phyloP scores from a whole-genome alignment of 2,113 vertebrate genomes.

The Leuciscus idus region DNA sequence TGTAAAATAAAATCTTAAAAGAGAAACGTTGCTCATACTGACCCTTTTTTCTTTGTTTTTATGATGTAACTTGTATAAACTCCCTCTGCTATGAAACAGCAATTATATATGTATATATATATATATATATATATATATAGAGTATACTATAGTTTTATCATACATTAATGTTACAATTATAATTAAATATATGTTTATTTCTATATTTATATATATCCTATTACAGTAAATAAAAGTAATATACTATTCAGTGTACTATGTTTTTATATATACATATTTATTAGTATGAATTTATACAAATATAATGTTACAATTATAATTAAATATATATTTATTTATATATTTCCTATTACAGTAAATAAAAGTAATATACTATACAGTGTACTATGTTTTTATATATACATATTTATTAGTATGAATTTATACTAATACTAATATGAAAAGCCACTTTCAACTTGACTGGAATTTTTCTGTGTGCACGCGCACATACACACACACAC shows the following conservation, averaged over 20 bases:
- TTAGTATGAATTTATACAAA: background rate
- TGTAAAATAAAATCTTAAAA: constrained; percentile 99
- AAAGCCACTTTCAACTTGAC: background rate
- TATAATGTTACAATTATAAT: background rate
- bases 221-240: background rate
- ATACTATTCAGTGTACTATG: background rate
- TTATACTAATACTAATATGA: background rate
- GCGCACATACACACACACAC: background rate
- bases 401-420: background rate
- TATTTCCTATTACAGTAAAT: background rate
- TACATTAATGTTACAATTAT: background rate
- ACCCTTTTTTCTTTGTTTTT: background rate
- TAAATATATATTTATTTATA: background rate
- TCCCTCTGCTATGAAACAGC: background rate
- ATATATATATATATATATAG: too few species aligned
- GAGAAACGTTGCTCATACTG: constrained; percentile 72
- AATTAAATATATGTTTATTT: background rate
- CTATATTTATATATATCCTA: background rate
- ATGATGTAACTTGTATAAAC: background rate
- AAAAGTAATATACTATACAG: background rate
- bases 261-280: background rate
- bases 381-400: background rate
- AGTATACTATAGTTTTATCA: too few species aligned
- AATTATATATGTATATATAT: too few species aligned
- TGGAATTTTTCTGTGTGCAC: too few species aligned